Conservation (phyloP, 2,113 vertebrate species). For the Tursiops truncatus region DNA sequence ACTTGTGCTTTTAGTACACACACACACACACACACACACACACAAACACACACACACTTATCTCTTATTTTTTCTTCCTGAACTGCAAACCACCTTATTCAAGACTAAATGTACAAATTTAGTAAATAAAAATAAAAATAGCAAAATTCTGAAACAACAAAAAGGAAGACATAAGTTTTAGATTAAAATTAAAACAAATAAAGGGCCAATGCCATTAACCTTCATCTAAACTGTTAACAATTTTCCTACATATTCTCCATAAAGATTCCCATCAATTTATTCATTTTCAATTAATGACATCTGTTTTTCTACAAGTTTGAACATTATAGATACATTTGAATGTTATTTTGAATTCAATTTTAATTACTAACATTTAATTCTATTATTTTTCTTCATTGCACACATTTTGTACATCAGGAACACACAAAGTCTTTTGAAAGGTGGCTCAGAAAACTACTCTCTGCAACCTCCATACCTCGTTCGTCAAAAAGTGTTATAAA, state of each 20-base stretch:
- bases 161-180: neutral
- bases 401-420: neutral
- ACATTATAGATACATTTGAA: neutral
- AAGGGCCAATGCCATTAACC: neutral
- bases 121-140: neutral
- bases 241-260: neutral
- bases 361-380: neutral
- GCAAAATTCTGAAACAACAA: neutral
- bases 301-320: neutral
- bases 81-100: neutral
- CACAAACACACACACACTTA: neutral
- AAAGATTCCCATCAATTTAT: neutral
- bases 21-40: neutral
- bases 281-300: neutral
- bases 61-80: neutral
- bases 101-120: neutral
- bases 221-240: neutral
- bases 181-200: constrained; percentile 39
- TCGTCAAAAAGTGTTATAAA: neutral
- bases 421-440: neutral
- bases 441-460: neutral
- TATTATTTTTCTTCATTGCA: neutral
- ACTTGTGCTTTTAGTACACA: neutral
- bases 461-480: neutral
- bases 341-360: neutral